A percentile compares a stretch with the other conserved stretches of the same genome.
Evolutionary conservation across 2,113 vertebrate species (phyloP).

Genomic region (Mastomys natalensis): DNA sequence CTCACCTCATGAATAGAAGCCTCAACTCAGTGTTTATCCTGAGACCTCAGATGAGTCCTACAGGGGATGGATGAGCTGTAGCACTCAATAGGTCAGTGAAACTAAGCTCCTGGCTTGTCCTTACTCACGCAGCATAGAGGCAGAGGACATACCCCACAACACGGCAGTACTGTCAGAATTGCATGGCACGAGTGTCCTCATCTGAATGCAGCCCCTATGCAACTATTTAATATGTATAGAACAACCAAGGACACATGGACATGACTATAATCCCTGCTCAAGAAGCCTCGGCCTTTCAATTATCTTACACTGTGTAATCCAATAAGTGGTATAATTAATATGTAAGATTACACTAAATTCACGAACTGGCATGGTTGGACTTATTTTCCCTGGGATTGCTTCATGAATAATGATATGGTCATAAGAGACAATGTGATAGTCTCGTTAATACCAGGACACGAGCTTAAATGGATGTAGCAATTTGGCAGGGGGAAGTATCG

Average conservation of each 20-base stretch:
- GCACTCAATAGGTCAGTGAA: neutral
- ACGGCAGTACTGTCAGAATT: neutral
- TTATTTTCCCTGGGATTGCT: neutral
- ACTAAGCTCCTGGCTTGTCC: too few species aligned
- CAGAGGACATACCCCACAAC: too few species aligned
- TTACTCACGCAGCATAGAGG: neutral
- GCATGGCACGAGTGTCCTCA: too few species aligned
- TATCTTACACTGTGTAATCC: too few species aligned
- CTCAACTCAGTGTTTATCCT: fast-evolving
- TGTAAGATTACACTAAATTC: neutral
- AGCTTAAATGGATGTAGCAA: neutral
- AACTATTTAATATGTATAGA: neutral
- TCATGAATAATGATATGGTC: neutral
- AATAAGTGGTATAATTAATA: neutral
- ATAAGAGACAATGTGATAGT: neutral
- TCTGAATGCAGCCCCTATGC: neutral
- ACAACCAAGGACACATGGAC: too few species aligned
- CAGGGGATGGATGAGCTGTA: neutral
- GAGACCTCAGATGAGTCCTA: neutral
- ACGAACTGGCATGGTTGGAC: too few species aligned
- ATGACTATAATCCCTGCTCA: neutral
- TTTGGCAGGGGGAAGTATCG: neutral
- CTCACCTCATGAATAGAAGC: neutral
- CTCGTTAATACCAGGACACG: neutral
- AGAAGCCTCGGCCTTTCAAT: neutral